These are phyloP conservation scores for Acanthopagrus latus DNA, from an alignment of 2,797 vertebrate species.

Conservation along the genomic window DNA sequence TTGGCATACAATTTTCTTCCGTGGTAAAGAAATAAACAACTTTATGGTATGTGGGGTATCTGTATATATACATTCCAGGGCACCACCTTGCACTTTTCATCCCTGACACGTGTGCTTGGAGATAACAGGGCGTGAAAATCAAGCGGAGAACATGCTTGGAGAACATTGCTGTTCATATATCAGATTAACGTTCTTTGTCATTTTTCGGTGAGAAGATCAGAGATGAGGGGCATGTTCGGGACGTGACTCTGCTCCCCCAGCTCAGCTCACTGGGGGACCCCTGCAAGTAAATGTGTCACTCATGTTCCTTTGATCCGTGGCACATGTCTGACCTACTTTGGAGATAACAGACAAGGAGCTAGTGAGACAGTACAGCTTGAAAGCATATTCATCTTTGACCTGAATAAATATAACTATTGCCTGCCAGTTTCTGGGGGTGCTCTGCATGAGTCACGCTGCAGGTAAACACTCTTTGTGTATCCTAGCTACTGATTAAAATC, in stretches of 20 bases:
- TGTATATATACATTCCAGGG: neutral
- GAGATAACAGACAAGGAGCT: conserved; percentile 10
- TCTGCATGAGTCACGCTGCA: conserved; percentile 12
- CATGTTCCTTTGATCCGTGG: conserved; percentile 29
- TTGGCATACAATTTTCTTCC: neutral
- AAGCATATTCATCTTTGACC: conserved; percentile 29
- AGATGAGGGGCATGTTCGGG: conserved; percentile 20
- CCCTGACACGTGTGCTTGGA: conserved; percentile 15
- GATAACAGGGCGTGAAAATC: conserved; percentile 40
- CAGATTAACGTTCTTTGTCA: conserved; percentile 56
- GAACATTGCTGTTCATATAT: conserved; percentile 34
- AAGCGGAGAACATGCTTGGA: conserved; percentile 37
- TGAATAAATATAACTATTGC: conserved; percentile 21
- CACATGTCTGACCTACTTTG: conserved; percentile 65
- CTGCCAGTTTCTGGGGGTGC: neutral
- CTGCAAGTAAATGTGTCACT: conserved; percentile 43
- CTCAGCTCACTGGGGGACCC: conserved; percentile 12
- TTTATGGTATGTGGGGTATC: neutral
- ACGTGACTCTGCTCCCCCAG: conserved; percentile 32
- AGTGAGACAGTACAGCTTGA: neutral
- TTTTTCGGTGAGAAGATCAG: conserved; percentile 46
- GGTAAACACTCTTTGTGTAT: conserved; percentile 30
- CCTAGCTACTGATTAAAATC: conserved; percentile 41
- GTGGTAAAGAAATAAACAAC: neutral
- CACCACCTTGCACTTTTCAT: conserved; percentile 13